phyloP scores from a whole-genome alignment of 2,113 vertebrate genomes.

The Toxotes chatareus region DNA sequence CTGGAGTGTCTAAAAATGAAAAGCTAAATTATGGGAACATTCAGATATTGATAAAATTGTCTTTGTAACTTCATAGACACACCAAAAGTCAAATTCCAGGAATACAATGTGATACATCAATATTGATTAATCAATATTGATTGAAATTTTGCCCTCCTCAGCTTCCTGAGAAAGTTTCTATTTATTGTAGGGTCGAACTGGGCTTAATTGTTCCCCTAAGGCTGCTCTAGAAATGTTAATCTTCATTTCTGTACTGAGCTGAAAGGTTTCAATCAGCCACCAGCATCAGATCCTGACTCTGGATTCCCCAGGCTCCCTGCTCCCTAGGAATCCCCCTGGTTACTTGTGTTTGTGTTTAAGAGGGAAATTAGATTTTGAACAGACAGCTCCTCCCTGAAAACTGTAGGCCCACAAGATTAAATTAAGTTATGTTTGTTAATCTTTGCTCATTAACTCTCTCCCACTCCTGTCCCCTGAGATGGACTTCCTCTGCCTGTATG shows the following conservation, averaged over 20 bases:
- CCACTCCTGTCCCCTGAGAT: conserved; percentile 25
- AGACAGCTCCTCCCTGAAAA: conserved; percentile 38
- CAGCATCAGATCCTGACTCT: conserved; percentile 28
- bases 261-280: conserved; percentile 39
- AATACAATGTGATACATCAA: conserved; percentile 11
- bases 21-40: background rate
- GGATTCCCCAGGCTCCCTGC: conserved; percentile 64
- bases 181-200: background rate
- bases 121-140: conserved; percentile 16
- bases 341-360: conserved; percentile 39
- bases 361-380: conserved; percentile 60
- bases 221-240: conserved; percentile 35
- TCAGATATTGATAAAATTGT: conserved; percentile 11
- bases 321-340: conserved; percentile 68
- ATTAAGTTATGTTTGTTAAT: conserved; percentile 51
- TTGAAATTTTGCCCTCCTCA: conserved; percentile 29
- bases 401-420: conserved; percentile 15
- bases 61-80: background rate
- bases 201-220: conserved; percentile 7
- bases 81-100: conserved; percentile 5
- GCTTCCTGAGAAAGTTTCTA: conserved; percentile 22
- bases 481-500: background rate
- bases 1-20: background rate
- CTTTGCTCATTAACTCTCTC: conserved; percentile 41
- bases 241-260: conserved; percentile 37